Evolutionary conservation across 2,797 vertebrate genomes (phyloP).

Genomic region (Arremon brunneinucha): DNA sequence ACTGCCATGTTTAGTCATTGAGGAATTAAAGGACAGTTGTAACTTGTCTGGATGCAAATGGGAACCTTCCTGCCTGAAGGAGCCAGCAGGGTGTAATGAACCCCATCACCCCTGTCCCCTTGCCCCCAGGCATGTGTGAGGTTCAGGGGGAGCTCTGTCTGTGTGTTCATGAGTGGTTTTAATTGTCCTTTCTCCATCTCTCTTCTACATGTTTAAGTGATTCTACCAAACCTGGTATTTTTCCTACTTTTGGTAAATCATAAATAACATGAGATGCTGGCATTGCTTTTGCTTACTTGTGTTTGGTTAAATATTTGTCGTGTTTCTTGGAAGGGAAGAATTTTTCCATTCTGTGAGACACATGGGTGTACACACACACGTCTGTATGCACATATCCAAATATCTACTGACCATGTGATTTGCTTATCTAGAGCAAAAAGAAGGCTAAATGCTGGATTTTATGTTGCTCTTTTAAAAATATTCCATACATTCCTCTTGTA

Average conservation of each 20-base stretch:
- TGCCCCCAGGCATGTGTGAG: neutral
- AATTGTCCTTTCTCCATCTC: neutral
- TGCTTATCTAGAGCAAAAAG: neutral
- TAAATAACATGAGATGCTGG: neutral
- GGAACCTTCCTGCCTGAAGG: neutral
- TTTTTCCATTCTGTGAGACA: neutral
- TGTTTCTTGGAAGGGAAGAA: neutral
- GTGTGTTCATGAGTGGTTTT: neutral
- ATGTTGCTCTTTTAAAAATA: neutral
- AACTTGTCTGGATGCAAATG: neutral
- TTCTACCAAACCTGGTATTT: neutral
- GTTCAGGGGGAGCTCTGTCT: neutral
- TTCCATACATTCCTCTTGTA: neutral
- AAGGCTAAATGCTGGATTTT: neutral
- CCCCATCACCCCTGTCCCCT: neutral
- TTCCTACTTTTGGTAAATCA: neutral
- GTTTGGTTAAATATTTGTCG: neutral
- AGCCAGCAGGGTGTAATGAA: neutral
- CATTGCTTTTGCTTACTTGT: neutral
- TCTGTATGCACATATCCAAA: neutral
- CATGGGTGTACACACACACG: neutral
- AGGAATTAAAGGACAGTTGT: neutral
- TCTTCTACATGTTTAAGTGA: neutral
- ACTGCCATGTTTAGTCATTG: neutral
- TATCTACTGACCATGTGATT: neutral